phyloP scores from a whole-genome alignment of 2,888 invertebrate species.

The Leptopterna dolabrata region DNA sequence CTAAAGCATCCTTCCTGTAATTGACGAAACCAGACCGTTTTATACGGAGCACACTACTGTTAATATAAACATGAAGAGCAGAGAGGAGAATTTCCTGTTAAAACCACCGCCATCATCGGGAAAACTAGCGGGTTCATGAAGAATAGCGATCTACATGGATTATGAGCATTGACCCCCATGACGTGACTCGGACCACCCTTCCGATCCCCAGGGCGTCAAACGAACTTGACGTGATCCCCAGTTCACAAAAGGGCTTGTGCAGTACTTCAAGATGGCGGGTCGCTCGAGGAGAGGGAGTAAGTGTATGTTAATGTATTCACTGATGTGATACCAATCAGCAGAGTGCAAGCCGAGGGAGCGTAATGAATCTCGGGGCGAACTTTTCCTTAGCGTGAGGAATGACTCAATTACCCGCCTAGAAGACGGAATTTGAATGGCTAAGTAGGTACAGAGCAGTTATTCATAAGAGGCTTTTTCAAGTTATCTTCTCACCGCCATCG shows the following conservation, averaged over 20 bases:
- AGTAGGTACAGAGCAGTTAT: conserved; percentile 42
- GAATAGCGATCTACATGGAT: neutral
- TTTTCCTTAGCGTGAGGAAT: conserved; percentile 54
- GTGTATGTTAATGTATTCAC: conserved; percentile 54
- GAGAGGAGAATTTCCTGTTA: neutral
- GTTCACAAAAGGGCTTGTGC: conserved; percentile 23
- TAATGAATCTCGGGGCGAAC: conserved; percentile 51
- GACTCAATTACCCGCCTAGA: conserved; percentile 51
- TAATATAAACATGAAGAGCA: neutral
- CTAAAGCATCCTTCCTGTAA: no score
- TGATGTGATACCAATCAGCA: conserved; percentile 55
- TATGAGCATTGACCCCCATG: neutral
- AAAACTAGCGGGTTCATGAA: neutral
- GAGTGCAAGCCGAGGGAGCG: conserved; percentile 22
- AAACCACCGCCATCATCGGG: neutral
- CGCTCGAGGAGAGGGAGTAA: neutral
- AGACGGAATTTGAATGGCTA: conserved; percentile 54
- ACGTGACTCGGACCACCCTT: conserved; percentile 5
- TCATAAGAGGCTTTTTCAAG: conserved; percentile 6
- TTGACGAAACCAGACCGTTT: neutral
- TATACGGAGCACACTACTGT: neutral
- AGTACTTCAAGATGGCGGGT: conserved; percentile 23
- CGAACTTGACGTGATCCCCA: conserved; percentile 5
- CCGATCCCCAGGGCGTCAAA: neutral
- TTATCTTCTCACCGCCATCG: neutral